Evolutionary conservation across 2,888 invertebrate genomes (phyloP).

Genomic region (Dolichomitus sp.): DNA sequence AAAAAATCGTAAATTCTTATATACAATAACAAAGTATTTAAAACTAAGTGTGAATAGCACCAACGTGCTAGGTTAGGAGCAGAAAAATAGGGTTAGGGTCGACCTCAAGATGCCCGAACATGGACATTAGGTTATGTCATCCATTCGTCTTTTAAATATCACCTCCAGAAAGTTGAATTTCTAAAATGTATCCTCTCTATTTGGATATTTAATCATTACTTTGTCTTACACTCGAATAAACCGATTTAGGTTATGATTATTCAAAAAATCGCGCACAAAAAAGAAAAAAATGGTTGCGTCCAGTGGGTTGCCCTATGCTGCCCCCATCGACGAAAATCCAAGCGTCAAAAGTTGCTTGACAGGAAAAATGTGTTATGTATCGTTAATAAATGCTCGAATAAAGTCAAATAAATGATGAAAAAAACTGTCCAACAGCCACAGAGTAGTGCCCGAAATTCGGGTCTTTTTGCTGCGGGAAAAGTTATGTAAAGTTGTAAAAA

Average conservation of each 20-base stretch:
- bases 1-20: constrained; percentile 7
- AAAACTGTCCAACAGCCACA: background rate
- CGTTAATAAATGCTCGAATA: background rate
- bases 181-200: too few relatives aligned
- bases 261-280: constrained; percentile 7
- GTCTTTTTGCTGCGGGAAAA: background rate
- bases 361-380: constrained; percentile 27
- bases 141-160: background rate
- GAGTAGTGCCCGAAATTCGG: background rate
- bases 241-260: constrained; percentile 6
- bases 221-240: background rate
- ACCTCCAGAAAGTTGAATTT: background rate
- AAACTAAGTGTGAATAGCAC: background rate
- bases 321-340: constrained; percentile 28
- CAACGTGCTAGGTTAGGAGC: constrained; percentile 9
- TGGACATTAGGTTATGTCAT: constrained; percentile 20
- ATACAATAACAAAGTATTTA: background rate
- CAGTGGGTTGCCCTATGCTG: constrained; percentile 37
- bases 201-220: background rate
- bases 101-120: background rate
- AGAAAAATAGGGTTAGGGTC: constrained; percentile 29
- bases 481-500: background rate
- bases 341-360: constrained; percentile 60
- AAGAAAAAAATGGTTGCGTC: background rate
- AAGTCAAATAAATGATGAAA: background rate